Conservation (phyloP, 2,797 vertebrate species). For the Lepus oiostolus region DNA sequence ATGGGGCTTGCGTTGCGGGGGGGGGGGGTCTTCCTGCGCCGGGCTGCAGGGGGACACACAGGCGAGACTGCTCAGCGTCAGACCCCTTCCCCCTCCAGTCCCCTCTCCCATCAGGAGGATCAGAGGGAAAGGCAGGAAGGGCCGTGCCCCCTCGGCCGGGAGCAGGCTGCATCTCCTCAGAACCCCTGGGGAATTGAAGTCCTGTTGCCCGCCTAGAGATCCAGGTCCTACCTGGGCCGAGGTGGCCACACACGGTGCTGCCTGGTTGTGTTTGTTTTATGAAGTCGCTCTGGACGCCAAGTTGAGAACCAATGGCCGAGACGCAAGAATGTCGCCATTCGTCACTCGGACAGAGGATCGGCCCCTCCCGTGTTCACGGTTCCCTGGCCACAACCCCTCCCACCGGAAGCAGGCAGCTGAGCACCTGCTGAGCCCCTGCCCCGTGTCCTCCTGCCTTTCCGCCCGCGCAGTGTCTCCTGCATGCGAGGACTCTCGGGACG, state of each 20-base stretch:
- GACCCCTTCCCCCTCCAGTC: not conserved
- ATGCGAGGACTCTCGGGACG: constrained; percentile 24
- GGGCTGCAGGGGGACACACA: not conserved
- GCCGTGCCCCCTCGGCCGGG: too few relatives aligned
- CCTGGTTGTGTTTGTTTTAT: not conserved
- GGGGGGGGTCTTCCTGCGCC: not conserved
- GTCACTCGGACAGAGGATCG: not conserved
- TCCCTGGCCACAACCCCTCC: rapidly evolving
- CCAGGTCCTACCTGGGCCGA: not conserved
- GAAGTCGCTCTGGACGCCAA: not conserved
- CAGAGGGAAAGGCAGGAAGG: not conserved
- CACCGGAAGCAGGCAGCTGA: not conserved
- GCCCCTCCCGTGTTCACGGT: rapidly evolving
- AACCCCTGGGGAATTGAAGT: not conserved
- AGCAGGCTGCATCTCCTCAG: rapidly evolving
- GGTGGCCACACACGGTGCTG: not conserved
- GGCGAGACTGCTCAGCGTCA: rapidly evolving
- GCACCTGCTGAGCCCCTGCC: constrained; percentile 55
- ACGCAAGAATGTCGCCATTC: not conserved
- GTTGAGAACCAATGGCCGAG: not conserved
- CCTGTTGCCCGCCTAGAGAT: not conserved
- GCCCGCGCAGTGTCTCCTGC: constrained; percentile 36
- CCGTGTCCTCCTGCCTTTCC: not conserved
- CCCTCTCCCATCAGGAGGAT: not conserved
- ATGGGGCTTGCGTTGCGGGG: not conserved